phyloP scores from a whole-genome alignment of 1,140 invertebrate genomes.

The Colletes latitarsis region DNA sequence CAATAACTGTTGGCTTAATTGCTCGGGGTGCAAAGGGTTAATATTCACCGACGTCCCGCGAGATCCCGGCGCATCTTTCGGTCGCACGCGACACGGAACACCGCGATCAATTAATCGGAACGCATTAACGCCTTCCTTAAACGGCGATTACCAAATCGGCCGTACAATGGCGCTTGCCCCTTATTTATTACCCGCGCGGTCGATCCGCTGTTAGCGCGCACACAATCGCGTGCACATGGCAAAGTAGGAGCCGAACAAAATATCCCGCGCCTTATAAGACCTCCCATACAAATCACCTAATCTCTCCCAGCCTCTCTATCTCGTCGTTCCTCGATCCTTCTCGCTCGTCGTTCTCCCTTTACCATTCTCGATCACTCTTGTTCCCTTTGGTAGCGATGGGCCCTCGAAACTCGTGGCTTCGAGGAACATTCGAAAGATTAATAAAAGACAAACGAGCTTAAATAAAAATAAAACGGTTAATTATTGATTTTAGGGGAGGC shows the following conservation, averaged over 20 bases:
- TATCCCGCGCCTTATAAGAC: conserved; percentile 29
- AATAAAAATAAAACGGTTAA: no score
- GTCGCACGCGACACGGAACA: neutral
- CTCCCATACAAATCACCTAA: conserved; percentile 43
- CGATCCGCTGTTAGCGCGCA: neutral
- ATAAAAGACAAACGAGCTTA: no score
- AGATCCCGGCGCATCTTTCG: neutral
- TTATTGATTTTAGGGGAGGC: no score
- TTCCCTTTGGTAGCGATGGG: neutral
- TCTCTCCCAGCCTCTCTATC: conserved; percentile 29
- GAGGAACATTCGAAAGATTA: no score
- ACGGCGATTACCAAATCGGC: conserved; percentile 46
- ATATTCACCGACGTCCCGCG: no score
- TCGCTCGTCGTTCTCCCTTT: no score
- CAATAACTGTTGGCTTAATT: no score
- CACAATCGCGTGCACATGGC: no score
- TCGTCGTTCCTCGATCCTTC: neutral
- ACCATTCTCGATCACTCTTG: neutral
- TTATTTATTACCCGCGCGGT: conserved; percentile 27
- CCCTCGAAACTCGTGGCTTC: no score
- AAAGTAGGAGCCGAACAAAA: conserved; percentile 14
- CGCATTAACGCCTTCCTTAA: conserved; percentile 42
- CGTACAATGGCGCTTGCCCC: neutral
- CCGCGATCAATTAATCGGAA: conserved; percentile 26
- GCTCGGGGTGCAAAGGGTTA: no score